A percentile compares a stretch with the other conserved stretches of the same genome.
Conservation (phyloP, 2,888 invertebrate species). For the Stegophylla sp. region DNA sequence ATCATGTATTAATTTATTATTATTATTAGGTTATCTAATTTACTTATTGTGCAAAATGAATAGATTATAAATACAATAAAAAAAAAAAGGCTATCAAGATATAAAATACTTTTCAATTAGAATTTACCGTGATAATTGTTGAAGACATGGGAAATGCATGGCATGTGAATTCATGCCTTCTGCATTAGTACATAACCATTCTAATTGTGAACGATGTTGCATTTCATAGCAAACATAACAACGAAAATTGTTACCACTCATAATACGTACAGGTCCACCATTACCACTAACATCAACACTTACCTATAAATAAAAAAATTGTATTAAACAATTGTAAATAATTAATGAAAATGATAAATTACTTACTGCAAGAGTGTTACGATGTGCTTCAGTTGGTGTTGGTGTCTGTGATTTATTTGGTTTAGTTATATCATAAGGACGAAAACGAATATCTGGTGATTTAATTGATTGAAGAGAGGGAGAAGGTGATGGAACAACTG, state of each 20-base stretch:
- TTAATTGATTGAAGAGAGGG: slow-evolving; percentile 65
- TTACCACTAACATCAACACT: slow-evolving; percentile 39
- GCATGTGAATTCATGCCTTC: slow-evolving; percentile 92
- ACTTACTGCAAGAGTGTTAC: slow-evolving; percentile 33
- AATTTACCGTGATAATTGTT: slow-evolving; percentile 60
- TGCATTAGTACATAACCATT: slow-evolving; percentile 84
- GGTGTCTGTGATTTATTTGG: slow-evolving; percentile 54
- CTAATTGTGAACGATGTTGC: slow-evolving; percentile 80
- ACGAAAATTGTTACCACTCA: slow-evolving; percentile 65
- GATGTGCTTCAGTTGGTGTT: slow-evolving; percentile 47
- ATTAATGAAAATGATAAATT: not conserved
- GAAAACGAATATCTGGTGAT: slow-evolving; percentile 71
- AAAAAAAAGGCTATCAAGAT: not conserved
- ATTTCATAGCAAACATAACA: slow-evolving; percentile 84
- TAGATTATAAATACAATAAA: too few relatives aligned
- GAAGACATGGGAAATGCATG: slow-evolving; percentile 90
- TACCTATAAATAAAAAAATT: slow-evolving; percentile 11
- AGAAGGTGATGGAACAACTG: slow-evolving; percentile 61
- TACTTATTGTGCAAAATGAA: too few relatives aligned
- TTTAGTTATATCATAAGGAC: slow-evolving; percentile 69
- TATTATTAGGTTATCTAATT: too few relatives aligned
- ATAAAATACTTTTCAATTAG: not conserved
- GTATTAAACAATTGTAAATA: not conserved
- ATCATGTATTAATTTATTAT: too few relatives aligned
- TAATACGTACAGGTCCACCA: slow-evolving; percentile 41